These are phyloP conservation scores for Diceros bicornis DNA, from an alignment of 2,797 vertebrate species.

Conservation along the genomic window DNA sequence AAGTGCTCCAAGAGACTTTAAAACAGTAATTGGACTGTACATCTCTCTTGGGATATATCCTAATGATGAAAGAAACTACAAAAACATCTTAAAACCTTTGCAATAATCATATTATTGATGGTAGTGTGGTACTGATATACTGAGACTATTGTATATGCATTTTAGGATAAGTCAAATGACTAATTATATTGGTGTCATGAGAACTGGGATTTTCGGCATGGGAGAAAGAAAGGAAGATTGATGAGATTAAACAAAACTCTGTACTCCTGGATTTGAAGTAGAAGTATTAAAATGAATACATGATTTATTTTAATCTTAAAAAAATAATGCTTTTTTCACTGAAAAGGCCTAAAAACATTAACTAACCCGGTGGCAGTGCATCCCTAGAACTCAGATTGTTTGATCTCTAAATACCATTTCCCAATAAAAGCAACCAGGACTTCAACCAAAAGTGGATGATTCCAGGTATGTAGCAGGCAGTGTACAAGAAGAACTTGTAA, in stretches of 20 bases:
- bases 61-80: neutral
- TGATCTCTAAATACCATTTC: neutral
- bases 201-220: neutral
- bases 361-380: neutral
- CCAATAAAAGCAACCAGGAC: neutral
- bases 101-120: neutral
- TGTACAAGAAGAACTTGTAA: neutral
- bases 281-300: neutral
- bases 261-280: neutral
- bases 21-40: neutral
- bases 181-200: neutral
- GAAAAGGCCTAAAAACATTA: neutral
- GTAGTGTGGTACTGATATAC: neutral
- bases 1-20: neutral
- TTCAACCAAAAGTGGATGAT: neutral
- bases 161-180: neutral
- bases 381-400: neutral
- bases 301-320: conserved; percentile 6
- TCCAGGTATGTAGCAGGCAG: neutral
- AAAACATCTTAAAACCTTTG: neutral
- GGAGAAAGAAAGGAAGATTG: neutral
- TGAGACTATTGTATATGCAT: neutral
- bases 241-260: neutral
- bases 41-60: neutral
- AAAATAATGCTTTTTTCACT: neutral